Evolutionary conservation across 2,797 vertebrate species (phyloP), one percentile per base, ranked within the genome.

Genomic region (Lacerta viridis): DNA sequence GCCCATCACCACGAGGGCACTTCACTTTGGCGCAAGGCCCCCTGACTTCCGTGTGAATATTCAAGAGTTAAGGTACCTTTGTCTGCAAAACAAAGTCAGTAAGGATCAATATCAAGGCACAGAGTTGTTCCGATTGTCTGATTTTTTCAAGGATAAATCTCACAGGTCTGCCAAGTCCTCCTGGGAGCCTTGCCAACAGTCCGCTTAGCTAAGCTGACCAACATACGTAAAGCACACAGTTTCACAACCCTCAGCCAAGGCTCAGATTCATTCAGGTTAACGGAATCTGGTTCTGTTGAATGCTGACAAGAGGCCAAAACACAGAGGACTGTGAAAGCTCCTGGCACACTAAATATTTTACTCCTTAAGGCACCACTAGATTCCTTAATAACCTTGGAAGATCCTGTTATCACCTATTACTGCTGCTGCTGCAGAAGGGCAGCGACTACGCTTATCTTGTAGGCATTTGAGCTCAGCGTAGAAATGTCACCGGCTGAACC

Each of bases 101-200:
- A 13, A 77, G 29, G 33, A 5, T 59, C 46, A 39, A 27, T 29
- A 64, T 36, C 81, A 69, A 83, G 64, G 25, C 15, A 41, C 20
- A 29, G 50, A 72, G 71, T 36, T 72, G 27, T 41, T 69, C 20
- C 33, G 17, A 39, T 78, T 61, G 46, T 50, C 46, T 50, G 46
- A 13, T 50, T 55, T 27, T 27, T 64, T 39, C 77, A 75, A 74
- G 15, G 59, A 39, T 10, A 85, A 89, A 89, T 85, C 77, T 89
- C 27, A 50, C 1, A 2, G 3, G 9, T 36, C 88, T 68, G 69
- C 50, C 77, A 80, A 89, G 77, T 46, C n/a, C n/a, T 33, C 25
- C 23, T 8, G 15, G 5, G 55, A 80, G 25, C 6, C 66, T 46
- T 80, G 68, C 15, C 76, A 89, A 80, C 1, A 64, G 50, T 36